Evolutionary conservation across 2,113 vertebrate genomes (phyloP), one percentile per base, ranked within the genome.

Genomic region (Neoarius graeffei): DNA sequence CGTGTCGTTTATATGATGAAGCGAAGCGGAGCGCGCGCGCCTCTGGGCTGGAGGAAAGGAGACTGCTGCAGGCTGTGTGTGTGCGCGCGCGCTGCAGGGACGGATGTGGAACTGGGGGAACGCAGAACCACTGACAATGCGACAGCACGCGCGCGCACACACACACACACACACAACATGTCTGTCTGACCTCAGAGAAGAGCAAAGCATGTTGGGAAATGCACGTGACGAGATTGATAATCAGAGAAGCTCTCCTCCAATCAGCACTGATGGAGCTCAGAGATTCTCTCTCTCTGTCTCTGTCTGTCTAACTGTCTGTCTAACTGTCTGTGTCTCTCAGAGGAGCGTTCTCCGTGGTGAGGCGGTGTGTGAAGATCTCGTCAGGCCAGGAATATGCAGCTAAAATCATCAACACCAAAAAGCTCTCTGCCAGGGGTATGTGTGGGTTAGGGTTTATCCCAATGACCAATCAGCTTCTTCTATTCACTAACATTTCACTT

Each of bases 381-480:
- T 96, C 97, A 74, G 97, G 97, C 94, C 98, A 99, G 92, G 98
- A 99, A 92, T 99, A 96, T 59, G 98, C 98, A 91, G 98, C 98
- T 95, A 99, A 99, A 97, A 99, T 99, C 92, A 99, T 99, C 96
- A 99, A 99, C 95, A 99, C 98, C 94, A 99, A 99, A 96, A 99
- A 99, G 96, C 97, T 99, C 60, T 99, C 98, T 48, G 97, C 98
- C 92, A 96, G 98, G 96, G 98, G 98, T 99, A 96, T 25, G 86
- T 17, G 77, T 85, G 35, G 2, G 35, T 42, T 35, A 1, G 35
- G 35, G 35, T 42, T 42, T 42, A 76, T 52, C 11, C 15, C 48
- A 87, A 50, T 77, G 76, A 85, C 85, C 85, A 89, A 80, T 89
- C 35, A 64, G 64, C 52, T 80, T 83, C 87, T 89, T 73, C 87